Evolutionary conservation across 2,888 invertebrate species (phyloP).

Genomic region (Orgyia antiqua): DNA sequence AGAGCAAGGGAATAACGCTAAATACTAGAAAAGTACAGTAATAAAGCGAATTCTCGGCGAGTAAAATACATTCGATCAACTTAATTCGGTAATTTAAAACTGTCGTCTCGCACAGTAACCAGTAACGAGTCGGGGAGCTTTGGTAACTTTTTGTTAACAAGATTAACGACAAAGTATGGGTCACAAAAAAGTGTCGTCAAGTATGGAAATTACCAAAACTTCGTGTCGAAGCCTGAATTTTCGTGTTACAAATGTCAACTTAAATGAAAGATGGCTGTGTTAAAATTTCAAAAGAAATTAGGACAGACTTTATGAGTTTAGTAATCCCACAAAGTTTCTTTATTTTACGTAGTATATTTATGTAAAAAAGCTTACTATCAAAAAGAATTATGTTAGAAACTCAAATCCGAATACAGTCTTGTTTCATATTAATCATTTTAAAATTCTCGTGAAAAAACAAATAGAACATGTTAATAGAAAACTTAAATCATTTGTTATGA

Average conservation of each 20-base stretch:
- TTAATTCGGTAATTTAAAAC: slow-evolving; percentile 55
- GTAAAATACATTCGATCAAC: too few relatives aligned
- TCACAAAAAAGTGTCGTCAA: slow-evolving; percentile 69
- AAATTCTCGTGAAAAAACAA: too few relatives aligned
- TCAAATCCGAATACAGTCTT: too few relatives aligned
- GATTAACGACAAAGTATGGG: slow-evolving; percentile 73
- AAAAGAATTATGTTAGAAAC: too few relatives aligned
- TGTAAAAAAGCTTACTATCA: too few relatives aligned
- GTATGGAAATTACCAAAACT: slow-evolving; percentile 74
- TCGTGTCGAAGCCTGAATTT: slow-evolving; percentile 72
- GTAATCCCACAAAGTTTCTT: slow-evolving; percentile 53
- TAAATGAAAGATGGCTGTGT: slow-evolving; percentile 76
- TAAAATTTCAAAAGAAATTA: slow-evolving; percentile 75
- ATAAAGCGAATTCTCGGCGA: too few relatives aligned
- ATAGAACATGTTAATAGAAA: too few relatives aligned
- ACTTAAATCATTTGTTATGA: too few relatives aligned
- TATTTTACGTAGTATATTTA: slow-evolving; percentile 34
- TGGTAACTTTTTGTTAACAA: slow-evolving; percentile 68
- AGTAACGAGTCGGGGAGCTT: slow-evolving; percentile 54
- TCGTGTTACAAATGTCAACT: slow-evolving; percentile 75
- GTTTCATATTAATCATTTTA: too few relatives aligned
- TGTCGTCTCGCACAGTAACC: slow-evolving; percentile 54
- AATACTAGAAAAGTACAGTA: too few relatives aligned
- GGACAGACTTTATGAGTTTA: slow-evolving; percentile 73
- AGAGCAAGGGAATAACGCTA: too few relatives aligned